Base-by-base conservation (phyloP, 2,888 invertebrate species). In the Syrphus vitripennis region DNA sequence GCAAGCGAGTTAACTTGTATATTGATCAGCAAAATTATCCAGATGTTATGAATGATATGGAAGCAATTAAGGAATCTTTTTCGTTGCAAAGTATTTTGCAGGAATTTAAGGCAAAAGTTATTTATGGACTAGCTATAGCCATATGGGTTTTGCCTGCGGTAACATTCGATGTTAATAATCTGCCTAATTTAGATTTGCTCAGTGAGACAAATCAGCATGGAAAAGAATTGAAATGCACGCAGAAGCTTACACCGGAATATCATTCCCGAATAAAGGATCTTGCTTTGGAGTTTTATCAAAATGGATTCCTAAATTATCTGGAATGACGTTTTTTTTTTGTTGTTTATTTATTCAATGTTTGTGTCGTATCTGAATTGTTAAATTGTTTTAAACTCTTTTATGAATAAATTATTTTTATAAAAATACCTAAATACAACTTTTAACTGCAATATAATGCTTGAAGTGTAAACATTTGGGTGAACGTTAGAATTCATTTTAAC, bases 131-230 rank as follows among this genome's bases (percentile, higher is more conserved):
- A 55, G 92, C 91, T 4, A 90, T 91, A 61, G 89, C 90, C 3
- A 90, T 90, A 88, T 92, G 92, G 92, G 89, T 92, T 42, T 71
- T 92, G 48, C 92, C 92, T 3, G 92, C 92, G 0, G 90, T 92
- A 1, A 92, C 92, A 16, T 92, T 92, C 65, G 91, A 92, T 89
- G 89, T 91, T 0, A 87, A 91, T 50, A 91, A 92, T 78, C 89
- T 92, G 61, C 92, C 92, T 19, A 90, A 92, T 88, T 88, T 92
- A 29, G 91, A 91, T 88, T 89, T 88, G 69, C 90, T 92, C 70
- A 91, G 91, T 71, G 90, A 91, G 86, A 88, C 83, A 26, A 89
- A 89, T 48, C 88, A 88, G 1, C 89, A 69, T 10, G 89, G 90
- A 24, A 90, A 90, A 48, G 90, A 91, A 80, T 89, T 91, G 40